Percentiles rank a stretch among this genome's conserved stretches.
Evolutionary conservation across 2,797 vertebrate genomes (phyloP).

Genomic region (Salmo trutta): DNA sequence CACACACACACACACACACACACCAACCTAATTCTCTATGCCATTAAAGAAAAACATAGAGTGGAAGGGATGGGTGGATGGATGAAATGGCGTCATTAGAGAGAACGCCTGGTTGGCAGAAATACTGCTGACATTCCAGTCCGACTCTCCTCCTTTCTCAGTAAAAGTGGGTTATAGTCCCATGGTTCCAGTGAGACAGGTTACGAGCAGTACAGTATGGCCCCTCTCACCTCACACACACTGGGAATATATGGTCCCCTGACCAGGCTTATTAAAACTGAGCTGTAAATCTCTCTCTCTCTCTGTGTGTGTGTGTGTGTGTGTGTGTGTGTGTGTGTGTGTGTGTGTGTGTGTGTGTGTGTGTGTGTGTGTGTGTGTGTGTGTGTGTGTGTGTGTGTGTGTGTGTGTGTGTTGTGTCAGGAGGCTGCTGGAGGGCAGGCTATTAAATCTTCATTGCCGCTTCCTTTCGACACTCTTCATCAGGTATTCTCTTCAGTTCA

Average conservation of each 20-base stretch:
- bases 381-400: neutral
- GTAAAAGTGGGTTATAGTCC: constrained; percentile 64
- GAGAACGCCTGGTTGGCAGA: constrained; percentile 61
- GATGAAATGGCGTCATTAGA: constrained; percentile 51
- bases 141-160: constrained; percentile 41
- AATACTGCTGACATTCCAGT: constrained; percentile 74
- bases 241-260: neutral
- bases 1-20: too few relatives aligned
- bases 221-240: neutral
- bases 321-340: constrained; percentile 17
- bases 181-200: constrained; percentile 45
- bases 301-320: constrained; percentile 49
- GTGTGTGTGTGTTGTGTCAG: constrained; percentile 8
- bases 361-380: constrained; percentile 41
- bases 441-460: neutral
- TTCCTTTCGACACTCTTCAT: constrained; percentile 15
- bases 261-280: constrained; percentile 26
- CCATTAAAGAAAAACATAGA: constrained; percentile 52
- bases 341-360: constrained; percentile 7
- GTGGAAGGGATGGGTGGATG: constrained; percentile 24
- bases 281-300: neutral
- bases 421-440: neutral
- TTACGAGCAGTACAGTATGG: constrained; percentile 44
- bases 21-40: constrained; percentile 18
- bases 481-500: constrained; percentile 26